Base-by-base conservation (phyloP, 2,888 invertebrate species). In the Lypha dubia region DNA sequence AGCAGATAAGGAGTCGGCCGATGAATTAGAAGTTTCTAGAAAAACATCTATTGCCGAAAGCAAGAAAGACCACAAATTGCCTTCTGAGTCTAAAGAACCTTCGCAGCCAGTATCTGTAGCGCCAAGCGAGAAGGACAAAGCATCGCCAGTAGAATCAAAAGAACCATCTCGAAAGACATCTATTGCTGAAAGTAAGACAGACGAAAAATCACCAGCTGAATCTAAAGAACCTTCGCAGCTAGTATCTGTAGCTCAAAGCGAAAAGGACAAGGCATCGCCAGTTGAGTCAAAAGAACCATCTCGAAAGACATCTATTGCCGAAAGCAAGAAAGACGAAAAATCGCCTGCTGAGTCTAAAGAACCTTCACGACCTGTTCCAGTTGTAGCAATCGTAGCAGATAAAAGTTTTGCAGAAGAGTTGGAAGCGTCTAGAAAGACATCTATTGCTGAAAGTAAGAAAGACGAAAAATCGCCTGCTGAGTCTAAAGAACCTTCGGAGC, bases 401-500 rank as follows among this genome's bases (percentile, higher is more conserved):
- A 74, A 63, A 7, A 84, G 83, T 44, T 70, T 82, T 1, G 60
- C 28, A 5, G 79, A 74, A 51, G 53, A 73, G 51, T 53, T 83
- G 44, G 82, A 86, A 44, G 51, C 71, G 11, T 73, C 83, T n/a
- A 90, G 91, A 32, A 90, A 90, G 1, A 83, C 86, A 13, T 89
- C 91, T 1, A 84, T 79, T 2, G 80, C 51, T 1, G 83, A 86
- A 9, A 88, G 89, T 5, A 84, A 84, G 3, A 87, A 81, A 32
- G 86, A 84, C 15, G 86, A 84, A 0, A 87, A 83, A 74, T 87
- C 85, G 20, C 75, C 83, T n/a, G 80, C 17, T 0, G 84, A 70
- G 1, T 79, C 85, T 3, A 88, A 88, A 63, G 77, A 86, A 46
- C 46, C 77, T 17, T 84, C 79, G 28, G 65, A 83, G 0, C 38